phyloP scores from a whole-genome alignment of 2,888 invertebrate species.

The Cyrtodaria siliqua region DNA sequence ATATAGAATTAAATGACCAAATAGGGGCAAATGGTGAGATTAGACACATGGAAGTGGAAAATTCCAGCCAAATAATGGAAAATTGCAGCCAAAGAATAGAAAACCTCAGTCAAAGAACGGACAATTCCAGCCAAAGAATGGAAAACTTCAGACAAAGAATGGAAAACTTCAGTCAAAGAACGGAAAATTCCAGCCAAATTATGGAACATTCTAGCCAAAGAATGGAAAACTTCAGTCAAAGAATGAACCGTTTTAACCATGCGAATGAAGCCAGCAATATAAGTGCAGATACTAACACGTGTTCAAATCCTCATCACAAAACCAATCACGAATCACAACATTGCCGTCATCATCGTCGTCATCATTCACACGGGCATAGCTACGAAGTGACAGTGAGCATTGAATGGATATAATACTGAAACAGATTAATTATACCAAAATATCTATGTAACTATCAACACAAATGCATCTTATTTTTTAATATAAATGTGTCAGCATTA shows the following conservation, averaged over 20 bases:
- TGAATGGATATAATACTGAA: slow-evolving; percentile 70
- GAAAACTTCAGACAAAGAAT: too few relatives aligned
- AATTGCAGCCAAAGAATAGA: too few relatives aligned
- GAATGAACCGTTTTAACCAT: slow-evolving; percentile 1
- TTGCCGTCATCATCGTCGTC: background rate
- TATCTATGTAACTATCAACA: too few relatives aligned
- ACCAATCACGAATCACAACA: slow-evolving; percentile 18
- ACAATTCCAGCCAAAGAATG: background rate
- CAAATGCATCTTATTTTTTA: too few relatives aligned
- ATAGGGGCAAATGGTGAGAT: too few relatives aligned
- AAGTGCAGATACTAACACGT: background rate
- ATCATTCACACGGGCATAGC: slow-evolving; percentile 37
- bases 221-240: background rate
- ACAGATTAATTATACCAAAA: too few relatives aligned
- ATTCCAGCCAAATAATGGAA: too few relatives aligned
- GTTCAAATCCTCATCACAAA: slow-evolving; percentile 16
- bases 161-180: too few relatives aligned
- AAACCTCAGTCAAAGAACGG: background rate
- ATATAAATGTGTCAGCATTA: too few relatives aligned
- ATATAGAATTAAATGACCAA: too few relatives aligned
- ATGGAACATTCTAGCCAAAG: background rate
- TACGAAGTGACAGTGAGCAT: slow-evolving; percentile 69
- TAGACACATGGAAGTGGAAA: too few relatives aligned
- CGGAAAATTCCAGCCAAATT: background rate
- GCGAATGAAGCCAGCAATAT: background rate